A percentile compares a stretch with the other conserved stretches of the same genome.
phyloP scores from a whole-genome alignment of 1,140 invertebrate species.

The Oscheius sp. region DNA sequence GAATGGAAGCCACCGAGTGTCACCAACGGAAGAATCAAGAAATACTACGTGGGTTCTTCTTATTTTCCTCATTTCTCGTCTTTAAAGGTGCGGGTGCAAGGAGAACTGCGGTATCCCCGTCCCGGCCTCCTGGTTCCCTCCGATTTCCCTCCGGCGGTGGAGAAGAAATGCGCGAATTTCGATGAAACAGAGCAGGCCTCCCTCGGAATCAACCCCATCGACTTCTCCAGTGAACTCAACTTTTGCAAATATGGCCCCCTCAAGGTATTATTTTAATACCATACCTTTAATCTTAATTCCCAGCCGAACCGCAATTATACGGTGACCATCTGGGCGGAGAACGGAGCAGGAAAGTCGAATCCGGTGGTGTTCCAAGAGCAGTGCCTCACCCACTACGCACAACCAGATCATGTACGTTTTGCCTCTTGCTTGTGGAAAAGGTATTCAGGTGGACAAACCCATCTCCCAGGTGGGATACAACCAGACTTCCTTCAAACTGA shows the following conservation, averaged over 20 bases:
- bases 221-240: constrained; percentile 46
- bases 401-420: constrained; percentile 44
- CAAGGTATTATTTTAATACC: constrained; percentile 44
- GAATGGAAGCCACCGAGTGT: constrained; percentile 37
- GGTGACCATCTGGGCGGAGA: constrained; percentile 59
- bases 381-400: constrained; percentile 57
- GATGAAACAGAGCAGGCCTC: not conserved
- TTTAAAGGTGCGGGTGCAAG: constrained; percentile 29
- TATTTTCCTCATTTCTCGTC: constrained; percentile 11
- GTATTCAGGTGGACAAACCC: constrained; percentile 25
- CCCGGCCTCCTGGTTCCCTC: constrained; percentile 31
- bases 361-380: constrained; percentile 45
- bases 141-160: constrained; percentile 34
- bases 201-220: constrained; percentile 39
- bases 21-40: constrained; percentile 42
- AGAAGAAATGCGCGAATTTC: constrained; percentile 43
- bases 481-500: constrained; percentile 50
- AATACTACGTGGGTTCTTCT: constrained; percentile 40
- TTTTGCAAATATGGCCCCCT: constrained; percentile 59
- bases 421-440: not conserved
- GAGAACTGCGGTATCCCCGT: constrained; percentile 22
- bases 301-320: constrained; percentile 60
- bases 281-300: constrained; percentile 32
- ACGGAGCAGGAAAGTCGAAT: constrained; percentile 50
- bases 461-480: not conserved